Evolutionary conservation across 2,888 invertebrate genomes (phyloP), one percentile per base, ranked within the genome.

Genomic region (Caenorhabditis sulstoni): DNA sequence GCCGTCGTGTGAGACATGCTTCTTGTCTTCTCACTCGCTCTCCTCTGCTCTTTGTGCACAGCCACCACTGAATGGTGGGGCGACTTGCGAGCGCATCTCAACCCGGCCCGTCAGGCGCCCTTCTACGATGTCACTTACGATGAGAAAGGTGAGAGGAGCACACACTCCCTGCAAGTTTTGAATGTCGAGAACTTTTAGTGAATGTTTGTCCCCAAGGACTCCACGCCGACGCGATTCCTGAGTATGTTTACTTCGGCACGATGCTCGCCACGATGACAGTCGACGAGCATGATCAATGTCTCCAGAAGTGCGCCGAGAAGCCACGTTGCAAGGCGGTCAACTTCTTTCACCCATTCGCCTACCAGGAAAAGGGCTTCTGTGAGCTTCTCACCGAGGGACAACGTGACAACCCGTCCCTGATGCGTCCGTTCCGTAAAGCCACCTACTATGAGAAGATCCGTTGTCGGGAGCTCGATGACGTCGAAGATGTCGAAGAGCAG

Each of bases 1-100:
- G 73, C 44, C 73, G 64, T 50, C 73, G 64, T 55, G 73, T 73
- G 57, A 64, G 64, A 49, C 57, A 66, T 70, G 59, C 49, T 57
- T 44, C 35, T 45, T 49, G 14, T 59, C 16, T 52, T 50, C 12
- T 29, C 29, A 29, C 37, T 62, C 23, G 53, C 53, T 66, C 44
- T 64, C 37, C 22, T 64, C 35, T 47, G 62, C 22, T 59, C 58
- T 47, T 23, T 65, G 23, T 41, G 61, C 49, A 29, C 67, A 50
- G 79, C 86, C 16, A 89, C 89, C 35, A 89, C 89, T 14, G 89
- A 89, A 71, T 89, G 89, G 89, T 89, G 88, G 84, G 89, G 89
- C 29, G 89, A 89, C 65, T 80, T 87, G 8, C 65, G 89, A n/a
- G 89, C 89, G 12, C 87, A 89, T 71, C 71, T 89, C 44, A 87